Base-by-base conservation (phyloP, 2,113 vertebrate genomes). In the Dicentrarchus labrax region DNA sequence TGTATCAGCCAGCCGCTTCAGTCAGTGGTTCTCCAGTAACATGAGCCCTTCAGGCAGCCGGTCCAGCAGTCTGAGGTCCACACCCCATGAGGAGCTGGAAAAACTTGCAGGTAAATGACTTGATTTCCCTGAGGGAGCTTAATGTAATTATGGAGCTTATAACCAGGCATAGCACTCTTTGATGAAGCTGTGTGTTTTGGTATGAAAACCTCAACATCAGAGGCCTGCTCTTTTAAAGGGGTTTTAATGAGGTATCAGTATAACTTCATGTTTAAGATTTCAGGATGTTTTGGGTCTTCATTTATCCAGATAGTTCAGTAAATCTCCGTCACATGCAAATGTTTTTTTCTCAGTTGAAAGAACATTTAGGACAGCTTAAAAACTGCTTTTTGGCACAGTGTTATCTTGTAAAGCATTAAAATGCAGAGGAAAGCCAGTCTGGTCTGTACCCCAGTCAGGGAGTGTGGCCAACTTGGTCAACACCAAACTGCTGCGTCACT, bases 41-140 rank as follows among this genome's bases (percentile, higher is more conserved):
- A 91, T 96, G 4, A 99, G 98, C 92, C 97, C 95, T 12, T 98
- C 98, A 59, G 97, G 97, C 90, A 99, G 98, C 94, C 96, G 94
- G 6, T 99, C 97, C 54, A 99, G 98, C 91, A 99, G 98, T 88
- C 94, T 99, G 69, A 96, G 98, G 74, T 99, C 98, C 47, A 99
- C 98, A 10, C 98, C 98, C 5, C 98, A 99, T 2, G 98, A 99
- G 89, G 98, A 99, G 30, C 92, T 99, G 80, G 98, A 99, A 92
- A 97, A 96, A 90, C 94, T 99, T 39, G 97, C 97, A 95, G 98
- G 98, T 99, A 96, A 94, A 72, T 53, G 0, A 66, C 76, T 62
- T 61, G 5, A 45, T 78, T 78, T 68, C 39, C 7, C 19, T 1
- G 8, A 38, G 24, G 5, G 15, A 62, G 53, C n/a, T 69, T 47